These are phyloP conservation scores for rat (Rattus norvegicus) DNA, from an alignment of 2,113 vertebrate species.

Conservation along the genomic window GRCr8 NC_086020.1:143063001-143063500, in stretches of 20 bases:
- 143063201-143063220: not conserved
- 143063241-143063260: not conserved
- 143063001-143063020: not conserved
- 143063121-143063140: not conserved
- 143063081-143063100: not conserved
- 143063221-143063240: not conserved
- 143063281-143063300: not conserved
- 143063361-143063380: too few species aligned
- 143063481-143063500: not conserved
- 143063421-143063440: not conserved
- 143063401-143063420: not conserved
- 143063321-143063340: not conserved
- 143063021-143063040: not conserved
- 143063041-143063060: not conserved
- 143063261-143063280: not conserved
- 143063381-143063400: not conserved
- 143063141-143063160: not conserved
- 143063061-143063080: too few species aligned
- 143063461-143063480: not conserved
- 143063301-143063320: not conserved
- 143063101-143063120: not conserved
- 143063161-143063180: not conserved
- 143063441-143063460: not conserved
- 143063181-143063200: not conserved
- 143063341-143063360: rapidly evolving